These are phyloP conservation scores for Turdus rufiventris DNA, from an alignment of 2,113 vertebrate species.

Conservation along the genomic window DNA sequence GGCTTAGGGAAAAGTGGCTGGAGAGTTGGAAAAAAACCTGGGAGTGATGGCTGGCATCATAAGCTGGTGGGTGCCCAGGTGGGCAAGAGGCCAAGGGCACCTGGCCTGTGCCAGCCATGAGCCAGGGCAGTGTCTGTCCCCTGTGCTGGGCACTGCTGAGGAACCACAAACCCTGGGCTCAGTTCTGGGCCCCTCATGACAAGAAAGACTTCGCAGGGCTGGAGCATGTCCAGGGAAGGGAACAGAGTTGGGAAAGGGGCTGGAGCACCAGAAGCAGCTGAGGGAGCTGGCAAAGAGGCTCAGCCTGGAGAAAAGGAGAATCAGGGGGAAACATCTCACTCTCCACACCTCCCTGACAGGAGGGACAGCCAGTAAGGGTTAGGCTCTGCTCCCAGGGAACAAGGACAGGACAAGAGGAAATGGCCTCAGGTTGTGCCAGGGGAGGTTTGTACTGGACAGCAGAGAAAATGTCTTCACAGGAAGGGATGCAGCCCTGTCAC, in stretches of 20 bases:
- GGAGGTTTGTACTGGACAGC: not conserved
- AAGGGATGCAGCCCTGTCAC: too few species aligned
- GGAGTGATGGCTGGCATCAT: not conserved
- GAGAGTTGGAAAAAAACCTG: not conserved
- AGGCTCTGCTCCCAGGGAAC: not conserved
- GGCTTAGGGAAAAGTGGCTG: not conserved
- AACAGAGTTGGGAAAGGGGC: rapidly evolving
- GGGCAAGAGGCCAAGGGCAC: not conserved
- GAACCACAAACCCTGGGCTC: not conserved
- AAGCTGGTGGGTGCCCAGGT: not conserved
- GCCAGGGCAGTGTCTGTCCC: not conserved
- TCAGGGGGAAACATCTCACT: not conserved
- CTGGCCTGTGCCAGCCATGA: not conserved
- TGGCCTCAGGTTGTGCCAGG: not conserved
- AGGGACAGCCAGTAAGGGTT: not conserved
- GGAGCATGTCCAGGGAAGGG: not conserved
- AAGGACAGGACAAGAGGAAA: not conserved
- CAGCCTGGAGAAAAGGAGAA: not conserved
- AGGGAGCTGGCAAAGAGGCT: not conserved
- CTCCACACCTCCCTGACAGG: not conserved
- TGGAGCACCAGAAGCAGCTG: not conserved
- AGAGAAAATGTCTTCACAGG: not conserved
- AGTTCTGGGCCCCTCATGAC: not conserved
- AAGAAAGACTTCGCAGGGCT: not conserved
- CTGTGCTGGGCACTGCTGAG: not conserved